A percentile compares a stretch with the other conserved stretches of the same genome.
Evolutionary conservation across 2,113 vertebrate species (phyloP).

Genomic region (Channa maculata): DNA sequence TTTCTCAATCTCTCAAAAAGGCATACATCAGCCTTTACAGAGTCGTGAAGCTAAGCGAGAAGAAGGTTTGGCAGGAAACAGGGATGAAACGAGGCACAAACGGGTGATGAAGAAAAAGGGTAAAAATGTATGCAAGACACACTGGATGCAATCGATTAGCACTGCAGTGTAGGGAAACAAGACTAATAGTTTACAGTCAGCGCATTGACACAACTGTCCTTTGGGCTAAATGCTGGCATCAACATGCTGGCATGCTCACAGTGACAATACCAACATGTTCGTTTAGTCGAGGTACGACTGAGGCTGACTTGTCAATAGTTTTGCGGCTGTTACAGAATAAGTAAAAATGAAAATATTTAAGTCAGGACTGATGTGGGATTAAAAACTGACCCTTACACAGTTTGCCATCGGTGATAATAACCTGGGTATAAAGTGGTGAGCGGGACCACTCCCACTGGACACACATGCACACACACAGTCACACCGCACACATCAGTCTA

Average conservation of each 20-base stretch:
- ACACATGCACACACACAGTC: slow-evolving; percentile 22
- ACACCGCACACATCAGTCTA: slow-evolving; percentile 19
- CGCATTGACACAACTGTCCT: no score
- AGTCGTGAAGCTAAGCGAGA: slow-evolving; percentile 56
- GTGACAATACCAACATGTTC: no score
- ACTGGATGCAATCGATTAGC: slow-evolving; percentile 5
- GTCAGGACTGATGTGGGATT: no score
- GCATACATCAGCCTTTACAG: slow-evolving; percentile 56
- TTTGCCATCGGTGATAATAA: background rate
- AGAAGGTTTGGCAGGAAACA: slow-evolving; percentile 34
- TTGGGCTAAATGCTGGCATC: no score
- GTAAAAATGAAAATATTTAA: no score
- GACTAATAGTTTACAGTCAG: no score
- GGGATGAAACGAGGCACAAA: slow-evolving; percentile 36
- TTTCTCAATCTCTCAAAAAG: slow-evolving; percentile 48
- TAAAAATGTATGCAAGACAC: background rate
- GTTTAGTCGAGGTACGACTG: no score
- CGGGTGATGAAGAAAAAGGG: background rate
- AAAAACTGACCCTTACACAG: no score
- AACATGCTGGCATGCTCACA: no score
- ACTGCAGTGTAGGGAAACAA: background rate
- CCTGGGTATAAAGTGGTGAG: background rate
- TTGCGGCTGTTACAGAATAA: no score
- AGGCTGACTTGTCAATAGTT: no score
- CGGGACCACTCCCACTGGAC: slow-evolving; percentile 9